phyloP scores from a whole-genome alignment of 2,113 vertebrate species.

The Gymnogyps californianus region DNA sequence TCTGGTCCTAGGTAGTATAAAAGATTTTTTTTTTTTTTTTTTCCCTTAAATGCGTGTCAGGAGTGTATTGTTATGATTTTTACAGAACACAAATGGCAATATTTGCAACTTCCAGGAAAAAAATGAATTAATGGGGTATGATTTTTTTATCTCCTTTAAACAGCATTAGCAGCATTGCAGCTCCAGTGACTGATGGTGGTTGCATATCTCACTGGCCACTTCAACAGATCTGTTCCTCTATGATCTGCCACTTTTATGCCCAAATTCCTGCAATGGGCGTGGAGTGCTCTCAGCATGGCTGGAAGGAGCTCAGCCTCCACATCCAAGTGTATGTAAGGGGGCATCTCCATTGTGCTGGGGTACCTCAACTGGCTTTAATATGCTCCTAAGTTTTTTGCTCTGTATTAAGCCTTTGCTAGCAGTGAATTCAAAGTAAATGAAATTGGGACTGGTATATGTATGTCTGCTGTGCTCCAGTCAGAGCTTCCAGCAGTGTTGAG shows the following conservation, averaged over 20 bases:
- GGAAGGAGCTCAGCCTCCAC: neutral
- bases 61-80: neutral
- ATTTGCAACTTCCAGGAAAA: neutral
- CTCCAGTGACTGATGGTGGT: neutral
- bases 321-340: neutral
- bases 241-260: neutral
- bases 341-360: neutral
- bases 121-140: neutral
- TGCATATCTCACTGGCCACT: neutral
- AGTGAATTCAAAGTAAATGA: neutral
- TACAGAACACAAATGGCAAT: neutral
- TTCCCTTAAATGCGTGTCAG: accelerated
- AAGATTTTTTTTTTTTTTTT: neutral
- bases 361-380: neutral
- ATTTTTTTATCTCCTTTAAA: neutral
- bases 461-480: neutral
- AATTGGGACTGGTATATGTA: neutral
- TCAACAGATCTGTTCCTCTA: neutral
- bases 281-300: neutral
- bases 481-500: neutral
- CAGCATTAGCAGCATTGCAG: neutral
- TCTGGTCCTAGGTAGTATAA: neutral
- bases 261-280: neutral
- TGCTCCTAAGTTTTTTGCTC: neutral
- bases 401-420: neutral